These are phyloP conservation scores for Sebastes glaucus DNA, from an alignment of 2,797 vertebrate genomes.

Conservation along the genomic window DNA sequence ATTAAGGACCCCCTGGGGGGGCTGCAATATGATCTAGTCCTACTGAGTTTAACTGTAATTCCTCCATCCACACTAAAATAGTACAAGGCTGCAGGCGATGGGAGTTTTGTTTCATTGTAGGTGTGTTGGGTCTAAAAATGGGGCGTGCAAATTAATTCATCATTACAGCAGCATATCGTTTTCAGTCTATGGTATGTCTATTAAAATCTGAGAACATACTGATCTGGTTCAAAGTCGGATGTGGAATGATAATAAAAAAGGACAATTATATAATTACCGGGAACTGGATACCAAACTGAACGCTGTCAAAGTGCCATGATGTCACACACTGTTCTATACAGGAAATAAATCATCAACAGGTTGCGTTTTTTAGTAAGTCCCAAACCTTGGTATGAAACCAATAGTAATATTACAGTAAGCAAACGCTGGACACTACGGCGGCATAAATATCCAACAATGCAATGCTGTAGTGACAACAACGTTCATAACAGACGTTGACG, in stretches of 20 bases:
- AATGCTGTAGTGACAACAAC: too few species aligned
- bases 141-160: constrained; percentile 17
- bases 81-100: constrained; percentile 23
- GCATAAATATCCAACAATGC: too few species aligned
- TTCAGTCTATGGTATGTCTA: constrained; percentile 11
- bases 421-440: too few species aligned
- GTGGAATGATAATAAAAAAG: constrained; percentile 1
- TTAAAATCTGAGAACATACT: constrained; percentile 20
- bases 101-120: constrained; percentile 8
- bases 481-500: too few species aligned
- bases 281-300: background rate
- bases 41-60: constrained; percentile 63
- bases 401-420: too few species aligned
- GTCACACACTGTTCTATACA: background rate
- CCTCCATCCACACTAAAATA: constrained; percentile 34
- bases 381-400: too few species aligned
- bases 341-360: background rate
- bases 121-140: constrained; percentile 32
- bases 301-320: background rate
- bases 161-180: background rate
- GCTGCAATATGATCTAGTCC: constrained; percentile 65
- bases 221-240: constrained; percentile 32
- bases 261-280: background rate
- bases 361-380: too few species aligned
- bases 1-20: constrained; percentile 43